Conservation (phyloP, 2,797 vertebrate genomes). For the Melanitta fusca region DNA sequence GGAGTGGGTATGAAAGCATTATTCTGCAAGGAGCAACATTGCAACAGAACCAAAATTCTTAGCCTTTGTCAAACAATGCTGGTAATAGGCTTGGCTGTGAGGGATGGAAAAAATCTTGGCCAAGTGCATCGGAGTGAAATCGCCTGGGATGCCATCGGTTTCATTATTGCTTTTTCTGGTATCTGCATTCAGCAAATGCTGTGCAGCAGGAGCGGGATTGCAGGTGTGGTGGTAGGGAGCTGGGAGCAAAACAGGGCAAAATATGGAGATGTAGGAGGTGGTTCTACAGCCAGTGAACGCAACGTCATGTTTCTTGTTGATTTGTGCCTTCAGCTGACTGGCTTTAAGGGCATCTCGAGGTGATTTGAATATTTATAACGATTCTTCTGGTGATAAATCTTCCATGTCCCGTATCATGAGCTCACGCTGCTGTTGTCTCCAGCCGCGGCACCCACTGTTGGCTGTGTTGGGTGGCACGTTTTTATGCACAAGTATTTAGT, state of each 20-base stretch:
- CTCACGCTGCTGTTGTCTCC: neutral
- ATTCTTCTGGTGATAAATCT: neutral
- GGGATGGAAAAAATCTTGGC: constrained; percentile 21
- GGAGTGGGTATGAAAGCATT: neutral
- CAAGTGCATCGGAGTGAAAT: neutral
- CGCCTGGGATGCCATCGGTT: constrained; percentile 25
- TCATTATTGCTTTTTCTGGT: constrained; percentile 2
- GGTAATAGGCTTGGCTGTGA: constrained; percentile 49
- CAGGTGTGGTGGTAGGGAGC: neutral
- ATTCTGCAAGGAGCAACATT: constrained; percentile 4
- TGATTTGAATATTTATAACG: neutral
- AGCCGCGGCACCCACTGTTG: neutral
- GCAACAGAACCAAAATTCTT: constrained; percentile 47
- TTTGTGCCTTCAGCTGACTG: neutral
- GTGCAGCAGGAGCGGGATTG: neutral
- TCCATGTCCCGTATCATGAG: neutral
- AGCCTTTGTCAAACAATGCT: constrained; percentile 46
- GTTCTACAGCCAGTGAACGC: neutral
- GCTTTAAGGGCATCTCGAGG: neutral
- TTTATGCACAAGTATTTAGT: neutral
- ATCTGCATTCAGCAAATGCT: neutral
- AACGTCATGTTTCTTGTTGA: neutral
- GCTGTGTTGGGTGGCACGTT: neutral
- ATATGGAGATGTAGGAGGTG: neutral
- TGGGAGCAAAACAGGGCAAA: neutral